These are phyloP conservation scores for Selenia dentaria DNA, from an alignment of 2,888 invertebrate genomes.

Conservation along the genomic window DNA sequence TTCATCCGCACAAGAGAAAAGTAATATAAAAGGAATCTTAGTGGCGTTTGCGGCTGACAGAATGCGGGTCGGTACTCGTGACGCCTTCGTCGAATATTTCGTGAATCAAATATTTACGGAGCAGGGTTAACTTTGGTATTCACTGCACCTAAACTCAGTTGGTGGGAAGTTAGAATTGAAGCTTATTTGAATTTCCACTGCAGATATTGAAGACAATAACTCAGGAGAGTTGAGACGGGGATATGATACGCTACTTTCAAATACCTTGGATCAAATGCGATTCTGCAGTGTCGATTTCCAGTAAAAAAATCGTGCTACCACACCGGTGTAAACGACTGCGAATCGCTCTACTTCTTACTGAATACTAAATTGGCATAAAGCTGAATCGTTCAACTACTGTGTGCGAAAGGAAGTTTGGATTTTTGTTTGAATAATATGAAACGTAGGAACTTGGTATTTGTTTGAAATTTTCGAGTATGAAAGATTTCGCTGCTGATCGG, in stretches of 20 bases:
- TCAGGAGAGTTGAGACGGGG: not conserved
- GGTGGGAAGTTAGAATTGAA: conserved; percentile 16
- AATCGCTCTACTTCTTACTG: conserved; percentile 46
- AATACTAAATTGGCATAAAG: conserved; percentile 58
- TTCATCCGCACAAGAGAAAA: conserved; percentile 27
- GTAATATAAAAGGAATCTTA: conserved; percentile 38
- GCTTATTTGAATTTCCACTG: conserved; percentile 24
- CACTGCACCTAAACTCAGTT: conserved; percentile 31
- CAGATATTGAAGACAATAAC: conserved; percentile 14
- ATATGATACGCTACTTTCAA: conserved; percentile 31
- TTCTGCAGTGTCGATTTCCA: conserved; percentile 36
- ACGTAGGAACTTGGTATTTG: conserved; percentile 47
- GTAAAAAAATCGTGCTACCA: conserved; percentile 35
- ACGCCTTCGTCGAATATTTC: conserved; percentile 38
- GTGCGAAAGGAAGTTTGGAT: conserved; percentile 69
- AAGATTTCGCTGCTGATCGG: conserved; percentile 21
- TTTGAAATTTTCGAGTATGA: conserved; percentile 37
- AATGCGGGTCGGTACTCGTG: conserved; percentile 34
- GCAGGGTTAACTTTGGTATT: conserved; percentile 34
- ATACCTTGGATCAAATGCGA: conserved; percentile 36
- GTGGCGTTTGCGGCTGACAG: conserved; percentile 34
- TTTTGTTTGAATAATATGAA: conserved; percentile 61
- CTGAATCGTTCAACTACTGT: conserved; percentile 47
- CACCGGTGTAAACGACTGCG: conserved; percentile 35
- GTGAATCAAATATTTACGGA: conserved; percentile 40